Conservation (phyloP, 2,797 vertebrate genomes). For the Pteropus rufus region DNA sequence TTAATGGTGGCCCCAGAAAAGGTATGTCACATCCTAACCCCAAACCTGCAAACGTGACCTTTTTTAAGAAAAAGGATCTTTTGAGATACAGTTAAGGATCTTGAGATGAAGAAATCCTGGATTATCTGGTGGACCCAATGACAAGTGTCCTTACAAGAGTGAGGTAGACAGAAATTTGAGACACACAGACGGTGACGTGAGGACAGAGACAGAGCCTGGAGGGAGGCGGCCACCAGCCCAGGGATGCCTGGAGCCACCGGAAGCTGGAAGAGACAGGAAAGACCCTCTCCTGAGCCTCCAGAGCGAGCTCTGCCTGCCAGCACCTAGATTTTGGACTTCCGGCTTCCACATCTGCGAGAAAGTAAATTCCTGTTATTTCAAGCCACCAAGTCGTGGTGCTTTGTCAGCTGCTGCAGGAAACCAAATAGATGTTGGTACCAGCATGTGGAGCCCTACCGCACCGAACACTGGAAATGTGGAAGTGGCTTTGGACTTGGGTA, state of each 20-base stretch:
- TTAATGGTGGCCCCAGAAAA: neutral
- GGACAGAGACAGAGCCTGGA: neutral
- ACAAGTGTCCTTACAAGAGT: too few species aligned
- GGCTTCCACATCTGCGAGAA: neutral
- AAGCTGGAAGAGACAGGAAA: neutral
- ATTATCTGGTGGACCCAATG: neutral
- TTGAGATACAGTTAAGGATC: neutral
- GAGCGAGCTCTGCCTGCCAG: neutral
- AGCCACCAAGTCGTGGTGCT: neutral
- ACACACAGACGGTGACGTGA: too few species aligned
- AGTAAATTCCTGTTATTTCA: neutral
- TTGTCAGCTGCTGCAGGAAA: neutral
- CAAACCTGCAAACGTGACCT: neutral
- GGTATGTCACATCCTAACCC: neutral
- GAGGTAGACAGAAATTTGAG: neutral
- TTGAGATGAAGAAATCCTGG: neutral
- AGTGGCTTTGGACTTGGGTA: too few species aligned
- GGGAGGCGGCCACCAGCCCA: accelerated
- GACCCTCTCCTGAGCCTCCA: neutral
- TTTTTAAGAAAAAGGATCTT: neutral
- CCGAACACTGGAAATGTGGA: too few species aligned
- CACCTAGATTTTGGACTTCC: neutral
- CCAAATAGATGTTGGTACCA: neutral
- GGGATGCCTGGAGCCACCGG: accelerated
- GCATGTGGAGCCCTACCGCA: neutral